Base-by-base conservation (phyloP, 2,888 invertebrate species). In the Campopleginae sp. region DNA sequence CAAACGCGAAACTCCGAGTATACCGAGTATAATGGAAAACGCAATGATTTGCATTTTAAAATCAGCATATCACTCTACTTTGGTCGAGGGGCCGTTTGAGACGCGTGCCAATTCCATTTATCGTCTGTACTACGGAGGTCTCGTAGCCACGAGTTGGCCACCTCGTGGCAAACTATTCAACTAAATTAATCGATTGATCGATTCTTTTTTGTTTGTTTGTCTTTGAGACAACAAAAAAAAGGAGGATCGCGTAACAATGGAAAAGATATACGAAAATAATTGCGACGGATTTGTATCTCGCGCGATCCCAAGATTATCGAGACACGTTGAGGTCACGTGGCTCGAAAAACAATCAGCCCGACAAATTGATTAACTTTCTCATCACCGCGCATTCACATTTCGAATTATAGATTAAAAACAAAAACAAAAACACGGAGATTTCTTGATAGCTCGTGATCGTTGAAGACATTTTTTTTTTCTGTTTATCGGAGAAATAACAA, bases 211-310 rank as follows among this genome's bases (percentile, higher is more conserved):
- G 14, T 8, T 5, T 54, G 2, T 19, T 6, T 54, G 2, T 19
- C 19, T 51, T 8, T 10, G 8, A 51, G 8, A 51, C 38, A 38
- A n/a, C n/a, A 1, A 48, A 1, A 48, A 48, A 51, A 51, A 51
- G 7, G 19, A 51, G 51, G 19, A 51, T 23, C 3, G 19, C 19
- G 51, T 48, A 46, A 27, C 70, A 70, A 27, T 46, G 70, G 42
- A 42, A 54, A 38, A 74, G 61, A 74, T 74, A 74, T 74, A 74
- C 42, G 74, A 58, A 6, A 44, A 27, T 58, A 74, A 61, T 74
- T 58, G 74, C 70, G 31, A 70, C 4, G 70, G 27, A 27, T 70
- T 48, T n/a, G 31, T 70, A 70, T 70, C 70, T 17, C 27, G n/a
- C 7, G 6, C 31, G 44, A 68, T 68, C 46, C 27, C 48, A 7